Conservation (phyloP, 2,888 invertebrate genomes). For the Heliconius sara region DNA sequence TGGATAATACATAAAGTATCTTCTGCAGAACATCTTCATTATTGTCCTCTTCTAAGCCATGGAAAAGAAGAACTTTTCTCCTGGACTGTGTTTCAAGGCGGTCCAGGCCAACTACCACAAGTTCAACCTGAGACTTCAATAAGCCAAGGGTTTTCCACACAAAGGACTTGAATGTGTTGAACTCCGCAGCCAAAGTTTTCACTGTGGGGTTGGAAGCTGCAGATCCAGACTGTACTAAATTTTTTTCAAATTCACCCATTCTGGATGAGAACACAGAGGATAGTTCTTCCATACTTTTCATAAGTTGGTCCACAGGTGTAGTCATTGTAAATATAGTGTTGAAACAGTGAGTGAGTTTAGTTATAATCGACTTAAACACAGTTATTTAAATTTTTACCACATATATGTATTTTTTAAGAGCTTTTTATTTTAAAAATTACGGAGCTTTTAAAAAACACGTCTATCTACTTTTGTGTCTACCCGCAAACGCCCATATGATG, state of each 20-base stretch:
- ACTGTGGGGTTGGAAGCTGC: constrained; percentile 7
- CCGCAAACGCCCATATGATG: too few species aligned
- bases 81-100: constrained; percentile 20
- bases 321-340: neutral
- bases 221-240: neutral
- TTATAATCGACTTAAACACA: neutral
- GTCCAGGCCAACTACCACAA: constrained; percentile 13
- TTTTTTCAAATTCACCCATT: constrained; percentile 25
- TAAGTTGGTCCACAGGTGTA: constrained; percentile 6
- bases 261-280: neutral
- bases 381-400: too few species aligned
- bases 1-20: neutral
- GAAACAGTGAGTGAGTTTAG: neutral
- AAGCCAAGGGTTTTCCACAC: too few species aligned
- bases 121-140: constrained; percentile 10
- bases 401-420: too few species aligned
- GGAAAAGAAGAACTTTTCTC: constrained; percentile 19
- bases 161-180: too few species aligned
- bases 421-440: too few species aligned
- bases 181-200: neutral
- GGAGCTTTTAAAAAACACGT: too few species aligned
- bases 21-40: constrained; percentile 15
- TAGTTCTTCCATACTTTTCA: neutral
- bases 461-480: too few species aligned
- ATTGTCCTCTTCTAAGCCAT: constrained; percentile 10